Percentiles rank a stretch among this genome's conserved stretches.
Evolutionary conservation across 2,113 vertebrate genomes (phyloP).

Genomic region (Tychaedon coryphoeus): DNA sequence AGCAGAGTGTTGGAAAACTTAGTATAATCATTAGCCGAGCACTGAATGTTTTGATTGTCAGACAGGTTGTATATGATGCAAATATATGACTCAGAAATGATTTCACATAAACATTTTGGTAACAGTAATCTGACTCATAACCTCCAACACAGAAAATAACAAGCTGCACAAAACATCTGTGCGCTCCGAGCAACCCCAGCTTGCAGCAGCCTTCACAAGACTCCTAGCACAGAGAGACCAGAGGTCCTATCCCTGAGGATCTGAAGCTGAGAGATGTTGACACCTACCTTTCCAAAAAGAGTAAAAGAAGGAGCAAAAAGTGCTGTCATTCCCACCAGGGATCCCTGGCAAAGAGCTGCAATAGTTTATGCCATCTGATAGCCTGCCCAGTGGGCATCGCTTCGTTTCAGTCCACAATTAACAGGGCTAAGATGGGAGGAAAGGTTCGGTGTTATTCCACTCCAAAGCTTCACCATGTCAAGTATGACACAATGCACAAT

Average conservation of each 20-base stretch:
- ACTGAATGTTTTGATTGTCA: conserved; percentile 81
- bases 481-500: not conserved
- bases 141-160: conserved; percentile 77
- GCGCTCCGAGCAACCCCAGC: conserved; percentile 49
- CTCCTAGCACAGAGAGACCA: not conserved
- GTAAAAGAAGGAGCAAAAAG: not conserved
- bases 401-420: not conserved
- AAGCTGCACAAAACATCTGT: conserved; percentile 79
- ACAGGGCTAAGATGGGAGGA: not conserved
- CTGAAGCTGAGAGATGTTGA: not conserved
- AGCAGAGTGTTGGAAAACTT: conserved; percentile 76
- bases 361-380: not conserved
- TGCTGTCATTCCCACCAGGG: not conserved
- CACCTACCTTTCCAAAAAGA: not conserved
- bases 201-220: conserved; percentile 22
- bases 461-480: not conserved
- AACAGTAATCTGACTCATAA: conserved; percentile 83
- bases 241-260: not conserved
- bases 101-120: conserved; percentile 83
- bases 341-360: not conserved
- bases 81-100: conserved; percentile 85
- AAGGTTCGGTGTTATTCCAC: not conserved
- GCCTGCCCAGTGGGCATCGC: not conserved
- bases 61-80: conserved; percentile 84
- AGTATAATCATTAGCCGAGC: conserved; percentile 73